Evolutionary conservation across 2,113 vertebrate species (phyloP), one percentile per base, ranked within the genome.

Genomic region (Callipepla squamata): DNA sequence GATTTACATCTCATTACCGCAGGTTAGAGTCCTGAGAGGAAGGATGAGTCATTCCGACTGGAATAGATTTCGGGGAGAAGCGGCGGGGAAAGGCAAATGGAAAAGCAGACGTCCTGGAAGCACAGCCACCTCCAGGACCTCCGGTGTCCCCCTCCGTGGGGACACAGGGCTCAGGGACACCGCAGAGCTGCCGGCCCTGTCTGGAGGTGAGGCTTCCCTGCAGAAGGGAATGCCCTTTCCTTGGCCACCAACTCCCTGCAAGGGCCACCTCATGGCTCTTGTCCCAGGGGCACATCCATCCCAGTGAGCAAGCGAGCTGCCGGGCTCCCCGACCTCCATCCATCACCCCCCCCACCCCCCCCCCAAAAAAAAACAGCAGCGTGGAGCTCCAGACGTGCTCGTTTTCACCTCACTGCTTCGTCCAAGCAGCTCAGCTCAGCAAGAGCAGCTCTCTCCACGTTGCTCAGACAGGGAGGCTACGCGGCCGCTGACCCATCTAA

Each of bases 1-100:
- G 94, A 96, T 96, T 96, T 96, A 65, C 96, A 96, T 96, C 96
- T 96, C 95, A 95, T 96, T 96, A 94, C 51, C 12, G 87, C 96
- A 96, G 95, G 95, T 95, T 96, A 75, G 85, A 93, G 82, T 68
- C 93, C 96, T 72, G 69, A 58, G 51, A 90, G 85, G 87, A 51
- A 90, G 91, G 85, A 94, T 96, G 96, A 96, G 47, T 96, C 96
- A 96, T 65, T 65, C 82, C 26, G 16, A 14, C 91, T 84, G 10
- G 93, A 92, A 96, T 93, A 79, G 66, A 94, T 95, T 95, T 83
- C 45, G 8, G 76, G 90, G 51, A 85, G 87, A 80, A 83, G 87
- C 65, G 95, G 3, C 11, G 3, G 9, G 50, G 84, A 59, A 44
- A 75, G 67, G 87, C 55, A 18, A 83, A 83, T 7, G 69, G 79